Evolutionary conservation across 1,140 invertebrate species (phyloP).

Genomic region (Drosophila trapezifrons): DNA sequence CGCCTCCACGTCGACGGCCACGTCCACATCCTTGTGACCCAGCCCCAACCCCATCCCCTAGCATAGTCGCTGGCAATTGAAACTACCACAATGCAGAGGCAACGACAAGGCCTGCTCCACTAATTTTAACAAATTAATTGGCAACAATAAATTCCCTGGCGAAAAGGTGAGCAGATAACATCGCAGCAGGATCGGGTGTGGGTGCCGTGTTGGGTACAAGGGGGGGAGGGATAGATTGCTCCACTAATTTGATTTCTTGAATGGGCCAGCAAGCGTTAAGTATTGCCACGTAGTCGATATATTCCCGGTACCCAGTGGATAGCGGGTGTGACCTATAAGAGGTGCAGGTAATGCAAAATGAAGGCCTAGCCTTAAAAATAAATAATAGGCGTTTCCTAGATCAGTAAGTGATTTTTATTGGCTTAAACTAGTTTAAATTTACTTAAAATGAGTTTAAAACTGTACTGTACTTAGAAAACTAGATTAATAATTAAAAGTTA

Average conservation of each 20-base stretch:
- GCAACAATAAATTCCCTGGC: slow-evolving; percentile 79
- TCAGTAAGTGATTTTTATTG: background rate
- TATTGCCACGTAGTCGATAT: slow-evolving; percentile 56
- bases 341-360: background rate
- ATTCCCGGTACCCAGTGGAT: slow-evolving; percentile 44
- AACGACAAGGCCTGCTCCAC: slow-evolving; percentile 56
- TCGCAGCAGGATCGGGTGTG: slow-evolving; percentile 30
- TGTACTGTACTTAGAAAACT: no score
- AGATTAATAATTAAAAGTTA: background rate
- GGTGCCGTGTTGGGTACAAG: background rate
- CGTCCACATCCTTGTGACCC: slow-evolving; percentile 4
- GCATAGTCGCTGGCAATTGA: slow-evolving; percentile 50
- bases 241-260: slow-evolving; percentile 77
- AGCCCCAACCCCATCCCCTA: background rate
- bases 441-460: background rate
- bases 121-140: slow-evolving; percentile 83
- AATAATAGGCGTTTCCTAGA: no score
- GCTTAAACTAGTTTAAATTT: no score
- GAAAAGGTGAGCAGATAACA: slow-evolving; percentile 75
- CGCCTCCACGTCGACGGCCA: background rate
- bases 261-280: slow-evolving; percentile 66
- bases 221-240: slow-evolving; percentile 61
- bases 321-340: slow-evolving; percentile 2
- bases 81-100: slow-evolving; percentile 65
- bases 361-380: background rate